Evolutionary conservation across 2,888 invertebrate species (phyloP).

Genomic region (Drosophila meridionalis): DNA sequence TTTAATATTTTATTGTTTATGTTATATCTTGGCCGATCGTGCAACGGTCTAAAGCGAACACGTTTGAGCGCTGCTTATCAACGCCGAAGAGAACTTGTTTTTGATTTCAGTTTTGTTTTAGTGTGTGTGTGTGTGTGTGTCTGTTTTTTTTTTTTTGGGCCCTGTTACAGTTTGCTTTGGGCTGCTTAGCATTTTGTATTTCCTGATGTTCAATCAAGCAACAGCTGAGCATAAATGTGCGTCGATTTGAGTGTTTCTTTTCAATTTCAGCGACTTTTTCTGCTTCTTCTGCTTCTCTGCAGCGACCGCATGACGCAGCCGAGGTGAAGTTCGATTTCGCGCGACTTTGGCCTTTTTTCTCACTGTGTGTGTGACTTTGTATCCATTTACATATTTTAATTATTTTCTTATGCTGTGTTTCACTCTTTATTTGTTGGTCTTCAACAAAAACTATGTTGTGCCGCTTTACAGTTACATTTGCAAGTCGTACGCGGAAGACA

Average conservation of each 20-base stretch:
- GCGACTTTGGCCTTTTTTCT: conserved; percentile 73
- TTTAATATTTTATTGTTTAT: conserved; percentile 13
- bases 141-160: conserved; percentile 28
- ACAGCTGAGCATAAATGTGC: conserved; percentile 21
- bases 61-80: conserved; percentile 35
- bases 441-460: background rate
- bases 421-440: background rate
- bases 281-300: conserved; percentile 23
- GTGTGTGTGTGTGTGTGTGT: background rate
- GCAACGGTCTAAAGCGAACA: conserved; percentile 65
- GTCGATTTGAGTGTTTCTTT: conserved; percentile 20
- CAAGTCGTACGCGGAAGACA: conserved; percentile 57
- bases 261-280: conserved; percentile 1
- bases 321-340: conserved; percentile 60
- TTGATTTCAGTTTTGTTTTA: background rate
- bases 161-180: conserved; percentile 70
- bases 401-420: conserved; percentile 35
- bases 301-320: conserved; percentile 38
- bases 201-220: conserved; percentile 74
- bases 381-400: conserved; percentile 73
- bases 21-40: conserved; percentile 27
- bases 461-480: conserved; percentile 70
- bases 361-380: conserved; percentile 43
- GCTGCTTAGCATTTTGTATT: conserved; percentile 74
- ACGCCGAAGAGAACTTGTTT: conserved; percentile 57